Evolutionary conservation across 2,113 vertebrate species (phyloP).

Genomic region (Stegastes partitus): DNA sequence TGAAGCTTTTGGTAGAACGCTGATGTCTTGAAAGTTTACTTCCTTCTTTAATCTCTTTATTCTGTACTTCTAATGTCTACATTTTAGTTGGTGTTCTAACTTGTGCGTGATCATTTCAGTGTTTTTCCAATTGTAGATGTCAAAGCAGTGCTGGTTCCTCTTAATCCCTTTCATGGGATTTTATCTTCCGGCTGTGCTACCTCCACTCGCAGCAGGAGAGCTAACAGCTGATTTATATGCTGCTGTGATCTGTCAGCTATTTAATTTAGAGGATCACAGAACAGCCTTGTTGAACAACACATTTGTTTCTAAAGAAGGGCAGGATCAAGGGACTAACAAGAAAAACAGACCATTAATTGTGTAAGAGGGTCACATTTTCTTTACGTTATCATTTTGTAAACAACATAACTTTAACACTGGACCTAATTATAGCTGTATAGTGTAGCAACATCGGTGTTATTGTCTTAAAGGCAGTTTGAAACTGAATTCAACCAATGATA

Average conservation of each 20-base stretch:
- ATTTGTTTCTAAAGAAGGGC: constrained; percentile 1
- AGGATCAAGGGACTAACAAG: constrained; percentile 14
- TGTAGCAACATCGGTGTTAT: not conserved
- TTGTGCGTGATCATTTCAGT: constrained; percentile 1
- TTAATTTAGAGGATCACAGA: constrained; percentile 46
- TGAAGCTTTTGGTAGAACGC: not conserved
- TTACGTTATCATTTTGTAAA: constrained; percentile 12
- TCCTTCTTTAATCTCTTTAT: not conserved
- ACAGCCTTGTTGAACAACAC: constrained; percentile 10
- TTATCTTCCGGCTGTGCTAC: constrained; percentile 11
- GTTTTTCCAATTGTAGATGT: not conserved
- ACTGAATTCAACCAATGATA: not conserved
- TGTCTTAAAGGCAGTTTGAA: constrained; percentile 16
- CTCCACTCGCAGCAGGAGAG: constrained; percentile 37
- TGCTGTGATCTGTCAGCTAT: constrained; percentile 45
- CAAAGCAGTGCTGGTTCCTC: not conserved
- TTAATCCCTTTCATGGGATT: constrained; percentile 9
- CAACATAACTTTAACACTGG: not conserved
- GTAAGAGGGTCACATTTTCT: constrained; percentile 5
- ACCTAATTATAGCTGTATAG: not conserved
- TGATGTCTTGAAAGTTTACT: not conserved
- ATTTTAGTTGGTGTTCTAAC: too few relatives aligned
- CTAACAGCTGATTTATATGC: constrained; percentile 15
- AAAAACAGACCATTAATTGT: not conserved
- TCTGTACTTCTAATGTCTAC: not conserved